Percentiles rank a stretch among this genome's conserved stretches.
Evolutionary conservation across 2,113 vertebrate species (phyloP).

Genomic region (Onychostruthus taczanowskii): DNA sequence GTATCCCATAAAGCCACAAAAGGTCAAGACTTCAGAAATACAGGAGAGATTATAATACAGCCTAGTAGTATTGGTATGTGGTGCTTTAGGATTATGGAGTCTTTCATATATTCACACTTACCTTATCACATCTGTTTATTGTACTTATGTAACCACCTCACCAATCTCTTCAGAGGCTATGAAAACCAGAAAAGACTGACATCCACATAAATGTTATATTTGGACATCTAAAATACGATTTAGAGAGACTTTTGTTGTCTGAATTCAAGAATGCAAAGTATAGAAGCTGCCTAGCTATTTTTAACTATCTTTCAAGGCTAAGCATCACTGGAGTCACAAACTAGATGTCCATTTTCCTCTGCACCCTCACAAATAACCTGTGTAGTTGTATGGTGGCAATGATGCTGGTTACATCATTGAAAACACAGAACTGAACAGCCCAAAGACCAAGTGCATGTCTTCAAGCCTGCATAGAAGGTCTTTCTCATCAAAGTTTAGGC

Average conservation of each 20-base stretch:
- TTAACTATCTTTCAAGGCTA: background rate
- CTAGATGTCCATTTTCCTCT: background rate
- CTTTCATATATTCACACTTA: background rate
- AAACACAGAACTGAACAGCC: background rate
- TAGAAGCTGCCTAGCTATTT: background rate
- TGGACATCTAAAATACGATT: background rate
- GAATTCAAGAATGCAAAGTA: background rate
- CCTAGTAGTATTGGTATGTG: background rate
- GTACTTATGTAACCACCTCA: background rate
- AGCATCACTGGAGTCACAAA: background rate
- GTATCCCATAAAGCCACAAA: background rate
- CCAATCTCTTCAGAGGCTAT: background rate
- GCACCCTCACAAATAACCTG: accelerated
- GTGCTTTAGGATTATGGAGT: background rate
- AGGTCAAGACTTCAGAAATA: background rate
- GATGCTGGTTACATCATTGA: background rate
- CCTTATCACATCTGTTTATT: accelerated
- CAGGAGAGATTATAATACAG: background rate
- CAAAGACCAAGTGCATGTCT: background rate
- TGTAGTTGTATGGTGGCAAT: background rate
- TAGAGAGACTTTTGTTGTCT: background rate
- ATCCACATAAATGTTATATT: background rate
- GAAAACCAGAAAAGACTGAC: background rate
- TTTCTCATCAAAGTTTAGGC: background rate
- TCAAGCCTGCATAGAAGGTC: background rate